Evolutionary conservation across 2,888 invertebrate species (phyloP).

Genomic region (Agrochola circellaris): DNA sequence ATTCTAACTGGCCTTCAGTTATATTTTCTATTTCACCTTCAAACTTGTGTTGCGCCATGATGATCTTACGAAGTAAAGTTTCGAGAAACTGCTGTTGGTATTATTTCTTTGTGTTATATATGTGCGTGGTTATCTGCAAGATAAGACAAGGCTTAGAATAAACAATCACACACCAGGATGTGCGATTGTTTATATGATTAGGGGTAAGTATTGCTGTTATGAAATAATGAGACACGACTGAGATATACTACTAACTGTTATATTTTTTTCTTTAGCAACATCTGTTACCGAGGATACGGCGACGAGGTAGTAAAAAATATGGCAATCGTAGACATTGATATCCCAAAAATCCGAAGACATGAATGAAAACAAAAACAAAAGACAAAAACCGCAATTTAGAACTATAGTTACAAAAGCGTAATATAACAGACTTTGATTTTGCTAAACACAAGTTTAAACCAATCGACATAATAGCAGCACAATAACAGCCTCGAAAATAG

Average conservation of each 20-base stretch:
- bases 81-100: background rate
- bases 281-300: background rate
- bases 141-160: constrained; percentile 24
- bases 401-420: background rate
- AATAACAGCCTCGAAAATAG: constrained; percentile 12
- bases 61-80: constrained; percentile 11
- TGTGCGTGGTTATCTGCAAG: constrained; percentile 32
- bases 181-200: constrained; percentile 15
- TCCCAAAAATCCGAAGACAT: background rate
- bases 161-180: constrained; percentile 9
- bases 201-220: background rate
- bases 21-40: constrained; percentile 69
- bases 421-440: background rate
- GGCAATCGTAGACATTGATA: background rate
- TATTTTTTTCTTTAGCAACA: background rate
- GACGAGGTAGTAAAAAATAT: background rate
- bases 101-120: constrained; percentile 18
- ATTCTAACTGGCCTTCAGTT: constrained; percentile 68
- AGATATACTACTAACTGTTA: background rate
- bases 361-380: background rate
- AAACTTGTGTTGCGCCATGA: constrained; percentile 66
- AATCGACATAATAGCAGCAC: background rate
- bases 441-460: background rate
- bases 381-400: no score
- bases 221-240: background rate